A percentile compares a stretch with the other conserved stretches of the same genome.
Evolutionary conservation across 2,888 invertebrate species (phyloP).

Genomic region (Tenthredo livida): DNA sequence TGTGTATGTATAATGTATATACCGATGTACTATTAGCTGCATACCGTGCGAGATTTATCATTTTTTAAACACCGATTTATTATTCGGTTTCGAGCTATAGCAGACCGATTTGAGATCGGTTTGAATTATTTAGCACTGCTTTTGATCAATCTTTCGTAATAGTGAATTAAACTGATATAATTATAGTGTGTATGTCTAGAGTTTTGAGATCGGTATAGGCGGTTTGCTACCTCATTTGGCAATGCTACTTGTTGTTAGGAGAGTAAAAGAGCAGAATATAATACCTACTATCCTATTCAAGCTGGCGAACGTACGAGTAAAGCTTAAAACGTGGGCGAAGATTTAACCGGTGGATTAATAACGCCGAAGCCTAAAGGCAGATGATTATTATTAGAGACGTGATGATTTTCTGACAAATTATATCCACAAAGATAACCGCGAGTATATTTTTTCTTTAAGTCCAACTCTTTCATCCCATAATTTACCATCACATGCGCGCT

Average conservation of each 20-base stretch:
- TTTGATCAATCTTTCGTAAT: slow-evolving; percentile 58
- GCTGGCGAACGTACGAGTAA: not conserved
- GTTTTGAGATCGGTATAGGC: not conserved
- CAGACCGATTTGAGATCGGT: not conserved
- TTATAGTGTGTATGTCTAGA: slow-evolving; percentile 45
- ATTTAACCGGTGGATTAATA: slow-evolving; percentile 37
- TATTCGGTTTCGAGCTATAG: not conserved
- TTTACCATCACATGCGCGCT: not conserved
- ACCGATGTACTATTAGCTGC: not conserved
- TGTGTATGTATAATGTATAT: not conserved
- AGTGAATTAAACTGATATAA: not conserved
- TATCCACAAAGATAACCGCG: not conserved
- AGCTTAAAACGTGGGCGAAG: slow-evolving; percentile 41
- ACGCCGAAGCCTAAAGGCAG: not conserved
- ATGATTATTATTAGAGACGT: slow-evolving; percentile 22
- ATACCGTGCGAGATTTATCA: not conserved
- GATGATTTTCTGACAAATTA: slow-evolving; percentile 54
- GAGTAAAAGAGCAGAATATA: not conserved
- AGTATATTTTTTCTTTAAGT: not conserved
- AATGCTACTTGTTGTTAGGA: not conserved
- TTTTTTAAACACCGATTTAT: slow-evolving; percentile 17
- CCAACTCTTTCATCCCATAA: slow-evolving; percentile 3
- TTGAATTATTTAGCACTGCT: slow-evolving; percentile 64
- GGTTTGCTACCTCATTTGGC: not conserved
- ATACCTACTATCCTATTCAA: no score